Evolutionary conservation across 2,888 invertebrate species (phyloP).

Genomic region (Microctonus aethiopoides): DNA sequence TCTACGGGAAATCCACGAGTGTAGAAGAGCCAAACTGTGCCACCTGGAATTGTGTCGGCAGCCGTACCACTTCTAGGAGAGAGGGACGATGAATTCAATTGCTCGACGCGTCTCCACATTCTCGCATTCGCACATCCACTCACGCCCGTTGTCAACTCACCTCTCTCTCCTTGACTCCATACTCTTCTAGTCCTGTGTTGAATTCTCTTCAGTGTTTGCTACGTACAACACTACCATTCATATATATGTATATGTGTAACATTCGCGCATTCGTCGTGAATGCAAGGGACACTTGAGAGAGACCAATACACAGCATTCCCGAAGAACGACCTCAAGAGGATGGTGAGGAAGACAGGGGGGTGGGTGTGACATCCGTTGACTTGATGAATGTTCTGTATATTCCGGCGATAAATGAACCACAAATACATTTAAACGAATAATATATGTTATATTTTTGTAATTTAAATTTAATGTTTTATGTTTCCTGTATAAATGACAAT

Average conservation of each 20-base stretch:
- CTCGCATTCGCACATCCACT: slow-evolving; percentile 30
- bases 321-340: slow-evolving; percentile 35
- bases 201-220: not conserved
- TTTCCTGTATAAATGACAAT: too few species aligned
- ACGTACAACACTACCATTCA: not conserved
- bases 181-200: not conserved
- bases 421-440: slow-evolving; percentile 42
- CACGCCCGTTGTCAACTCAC: slow-evolving; percentile 3
- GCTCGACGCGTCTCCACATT: slow-evolving; percentile 42
- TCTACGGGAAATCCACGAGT: slow-evolving; percentile 27
- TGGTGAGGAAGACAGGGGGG: not conserved
- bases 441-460: slow-evolving; percentile 47
- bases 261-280: not conserved
- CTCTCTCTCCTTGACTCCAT: not conserved
- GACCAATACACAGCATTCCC: slow-evolving; percentile 35
- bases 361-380: slow-evolving; percentile 35
- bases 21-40: slow-evolving; percentile 27
- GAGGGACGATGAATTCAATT: slow-evolving; percentile 49
- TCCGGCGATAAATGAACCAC: slow-evolving; percentile 47
- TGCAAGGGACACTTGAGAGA: slow-evolving; percentile 15
- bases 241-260: not conserved
- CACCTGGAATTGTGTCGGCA: slow-evolving; percentile 48
- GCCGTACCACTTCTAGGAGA: slow-evolving; percentile 41
- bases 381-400: slow-evolving; percentile 51
- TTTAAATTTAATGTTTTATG: slow-evolving; percentile 38